phyloP scores from a whole-genome alignment of 2,888 invertebrate genomes.

The Globia sparganii region DNA sequence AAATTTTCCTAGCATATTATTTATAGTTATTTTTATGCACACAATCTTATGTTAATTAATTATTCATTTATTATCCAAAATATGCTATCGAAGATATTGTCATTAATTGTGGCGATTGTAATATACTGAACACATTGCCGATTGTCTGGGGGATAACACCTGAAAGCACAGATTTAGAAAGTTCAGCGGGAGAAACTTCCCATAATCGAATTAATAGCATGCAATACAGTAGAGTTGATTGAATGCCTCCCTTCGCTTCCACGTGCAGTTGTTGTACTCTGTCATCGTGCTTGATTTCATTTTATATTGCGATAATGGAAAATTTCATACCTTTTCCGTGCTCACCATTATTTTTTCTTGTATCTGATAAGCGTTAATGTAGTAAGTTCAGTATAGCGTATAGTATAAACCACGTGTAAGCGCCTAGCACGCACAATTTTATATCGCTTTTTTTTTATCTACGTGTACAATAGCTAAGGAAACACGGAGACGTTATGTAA shows the following conservation, averaged over 20 bases:
- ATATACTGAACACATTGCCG: background rate
- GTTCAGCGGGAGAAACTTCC: constrained; percentile 22
- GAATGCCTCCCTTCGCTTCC: constrained; percentile 68
- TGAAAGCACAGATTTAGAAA: constrained; percentile 25
- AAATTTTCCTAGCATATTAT: constrained; percentile 19
- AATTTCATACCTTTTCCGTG: constrained; percentile 84
- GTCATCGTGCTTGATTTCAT: constrained; percentile 77
- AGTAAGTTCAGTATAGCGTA: constrained; percentile 71
- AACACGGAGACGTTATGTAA: constrained; percentile 73
- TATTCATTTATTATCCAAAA: background rate
- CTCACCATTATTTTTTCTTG: constrained; percentile 80
- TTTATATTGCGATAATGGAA: constrained; percentile 80
- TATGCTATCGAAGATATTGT: constrained; percentile 1
- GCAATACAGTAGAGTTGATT: constrained; percentile 62
- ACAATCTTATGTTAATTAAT: background rate
- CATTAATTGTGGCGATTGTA: background rate
- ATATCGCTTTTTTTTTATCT: constrained; percentile 65
- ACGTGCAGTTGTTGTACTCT: constrained; percentile 75
- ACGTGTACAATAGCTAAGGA: constrained; percentile 59
- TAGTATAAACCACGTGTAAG: constrained; percentile 78
- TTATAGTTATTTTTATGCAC: background rate
- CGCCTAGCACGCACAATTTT: constrained; percentile 71
- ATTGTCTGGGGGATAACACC: background rate
- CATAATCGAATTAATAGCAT: constrained; percentile 50
- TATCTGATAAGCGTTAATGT: constrained; percentile 80